phyloP scores from a whole-genome alignment of 1,140 invertebrate species.

The Bombus sylvicola region DNA sequence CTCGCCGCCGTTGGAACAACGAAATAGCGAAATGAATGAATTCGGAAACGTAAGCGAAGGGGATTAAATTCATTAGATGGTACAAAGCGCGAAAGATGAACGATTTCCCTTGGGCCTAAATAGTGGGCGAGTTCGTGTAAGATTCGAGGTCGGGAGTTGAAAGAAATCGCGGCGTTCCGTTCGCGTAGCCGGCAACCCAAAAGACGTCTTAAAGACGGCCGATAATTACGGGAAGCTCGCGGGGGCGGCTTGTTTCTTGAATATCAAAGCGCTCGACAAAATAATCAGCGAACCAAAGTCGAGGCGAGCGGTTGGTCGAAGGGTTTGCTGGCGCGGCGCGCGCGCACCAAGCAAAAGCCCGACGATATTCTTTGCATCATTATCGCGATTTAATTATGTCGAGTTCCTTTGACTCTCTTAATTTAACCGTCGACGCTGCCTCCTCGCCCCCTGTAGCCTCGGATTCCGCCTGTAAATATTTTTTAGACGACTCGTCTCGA shows the following conservation, averaged over 20 bases:
- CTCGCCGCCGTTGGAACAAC: too few relatives aligned
- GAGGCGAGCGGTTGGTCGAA: conserved; percentile 53
- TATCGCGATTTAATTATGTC: conserved; percentile 77
- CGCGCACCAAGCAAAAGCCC: conserved; percentile 24
- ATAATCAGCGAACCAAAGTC: conserved; percentile 66
- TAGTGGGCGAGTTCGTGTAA: background rate
- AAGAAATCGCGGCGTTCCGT: conserved; percentile 24
- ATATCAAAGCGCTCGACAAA: conserved; percentile 71
- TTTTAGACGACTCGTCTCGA: conserved; percentile 44
- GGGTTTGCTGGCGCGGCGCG: conserved; percentile 47
- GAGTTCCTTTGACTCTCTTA: conserved; percentile 74
- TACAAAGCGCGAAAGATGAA: background rate
- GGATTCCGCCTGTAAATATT: conserved; percentile 60
- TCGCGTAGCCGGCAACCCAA: conserved; percentile 12
- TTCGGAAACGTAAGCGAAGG: background rate
- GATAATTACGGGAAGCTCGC: conserved; percentile 69
- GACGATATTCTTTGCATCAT: conserved; percentile 76
- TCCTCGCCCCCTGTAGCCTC: background rate
- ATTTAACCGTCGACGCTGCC: conserved; percentile 52
- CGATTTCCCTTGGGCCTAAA: background rate
- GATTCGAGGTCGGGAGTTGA: background rate
- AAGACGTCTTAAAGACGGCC: conserved; percentile 60
- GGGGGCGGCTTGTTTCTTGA: conserved; percentile 65
- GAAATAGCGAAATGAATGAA: background rate
- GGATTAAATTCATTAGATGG: background rate